These are phyloP conservation scores for Carterocephalus palaemon DNA, from an alignment of 2,888 invertebrate genomes.

Conservation along the genomic window DNA sequence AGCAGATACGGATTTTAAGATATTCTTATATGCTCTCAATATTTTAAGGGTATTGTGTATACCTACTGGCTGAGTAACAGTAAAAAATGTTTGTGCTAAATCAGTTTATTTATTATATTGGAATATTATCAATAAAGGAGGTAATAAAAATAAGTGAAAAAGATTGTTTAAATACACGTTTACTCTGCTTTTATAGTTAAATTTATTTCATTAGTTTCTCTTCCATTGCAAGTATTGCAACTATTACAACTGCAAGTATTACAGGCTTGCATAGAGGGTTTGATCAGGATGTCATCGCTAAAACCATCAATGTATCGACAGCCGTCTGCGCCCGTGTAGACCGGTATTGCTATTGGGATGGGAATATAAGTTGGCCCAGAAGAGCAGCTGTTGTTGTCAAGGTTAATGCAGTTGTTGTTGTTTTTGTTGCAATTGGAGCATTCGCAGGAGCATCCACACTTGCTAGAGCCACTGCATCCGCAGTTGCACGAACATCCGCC, in stretches of 20 bases:
- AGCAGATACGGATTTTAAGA: too few relatives aligned
- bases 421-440: conserved; percentile 11
- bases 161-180: background rate
- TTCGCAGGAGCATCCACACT: conserved; percentile 17
- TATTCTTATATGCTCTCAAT: too few relatives aligned
- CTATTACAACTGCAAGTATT: too few relatives aligned
- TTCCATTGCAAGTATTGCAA: too few relatives aligned
- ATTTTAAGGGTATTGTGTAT: too few relatives aligned
- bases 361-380: conserved; percentile 29
- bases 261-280: conserved; percentile 13
- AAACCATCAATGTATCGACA: conserved; percentile 4
- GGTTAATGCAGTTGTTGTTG: background rate
- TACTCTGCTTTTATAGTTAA: conserved; percentile 18
- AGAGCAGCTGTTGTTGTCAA: background rate
- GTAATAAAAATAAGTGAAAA: background rate
- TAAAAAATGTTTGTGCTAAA: too few relatives aligned
- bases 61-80: too few relatives aligned
- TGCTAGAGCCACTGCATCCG: conserved; percentile 25
- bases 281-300: conserved; percentile 20
- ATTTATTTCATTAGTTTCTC: conserved; percentile 20
- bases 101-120: too few relatives aligned
- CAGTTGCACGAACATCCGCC: conserved; percentile 27
- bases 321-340: conserved; percentile 4
- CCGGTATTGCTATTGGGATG: conserved; percentile 32
- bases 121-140: too few relatives aligned